phyloP scores from a whole-genome alignment of 2,888 invertebrate species.

The Drosophila siamana region DNA sequence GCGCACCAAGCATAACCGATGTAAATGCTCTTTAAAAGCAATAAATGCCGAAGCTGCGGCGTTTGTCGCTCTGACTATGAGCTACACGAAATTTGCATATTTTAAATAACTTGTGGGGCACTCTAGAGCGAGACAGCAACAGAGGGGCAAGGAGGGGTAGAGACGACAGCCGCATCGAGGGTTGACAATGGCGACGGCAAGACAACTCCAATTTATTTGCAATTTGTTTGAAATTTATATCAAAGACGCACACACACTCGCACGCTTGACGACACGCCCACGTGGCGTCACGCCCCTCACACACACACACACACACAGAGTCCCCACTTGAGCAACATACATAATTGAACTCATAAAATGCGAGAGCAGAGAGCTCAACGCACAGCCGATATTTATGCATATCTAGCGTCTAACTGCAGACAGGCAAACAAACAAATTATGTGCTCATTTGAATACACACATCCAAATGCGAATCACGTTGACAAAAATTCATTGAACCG shows the following conservation, averaged over 20 bases:
- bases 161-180: constrained; percentile 35
- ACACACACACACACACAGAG: constrained; percentile 7
- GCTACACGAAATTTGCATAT: constrained; percentile 72
- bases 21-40: constrained; percentile 70
- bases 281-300: constrained; percentile 19
- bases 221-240: constrained; percentile 80
- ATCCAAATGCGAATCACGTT: constrained; percentile 81
- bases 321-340: no score
- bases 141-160: no score
- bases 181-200: constrained; percentile 64
- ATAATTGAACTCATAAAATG: constrained; percentile 80
- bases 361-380: constrained; percentile 61
- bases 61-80: constrained; percentile 44
- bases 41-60: constrained; percentile 46
- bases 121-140: constrained; percentile 36
- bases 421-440: constrained; percentile 77
- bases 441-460: constrained; percentile 79
- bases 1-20: no score
- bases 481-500: constrained; percentile 76
- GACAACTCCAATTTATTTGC: constrained; percentile 80
- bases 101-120: constrained; percentile 75
- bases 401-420: constrained; percentile 48
- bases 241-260: constrained; percentile 51
- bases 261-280: constrained; percentile 25
- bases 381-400: constrained; percentile 54